Conservation (phyloP, 2,113 vertebrate genomes). For the Agelaius tricolor region DNA sequence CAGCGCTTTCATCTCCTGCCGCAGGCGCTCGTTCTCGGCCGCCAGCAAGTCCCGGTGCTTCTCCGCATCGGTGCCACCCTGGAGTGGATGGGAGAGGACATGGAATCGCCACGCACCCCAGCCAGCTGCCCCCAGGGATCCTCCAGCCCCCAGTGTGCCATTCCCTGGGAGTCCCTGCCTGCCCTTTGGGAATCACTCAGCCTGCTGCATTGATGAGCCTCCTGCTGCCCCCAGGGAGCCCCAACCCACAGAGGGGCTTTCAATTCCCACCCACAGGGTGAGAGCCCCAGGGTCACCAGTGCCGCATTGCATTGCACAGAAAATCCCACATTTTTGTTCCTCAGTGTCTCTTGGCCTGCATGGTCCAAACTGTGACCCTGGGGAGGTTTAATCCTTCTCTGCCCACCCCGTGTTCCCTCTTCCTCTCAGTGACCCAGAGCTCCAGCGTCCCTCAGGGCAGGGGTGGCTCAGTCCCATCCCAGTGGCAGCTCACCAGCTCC, state of each 20-base stretch:
- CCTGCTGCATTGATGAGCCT: fast-evolving
- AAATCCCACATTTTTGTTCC: neutral
- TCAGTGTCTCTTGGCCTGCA: fast-evolving
- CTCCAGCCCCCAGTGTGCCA: neutral
- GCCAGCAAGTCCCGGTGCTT: conserved; percentile 91
- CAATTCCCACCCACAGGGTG: fast-evolving
- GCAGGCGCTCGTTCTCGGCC: conserved; percentile 88
- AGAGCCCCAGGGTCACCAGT: fast-evolving
- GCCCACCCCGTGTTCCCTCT: fast-evolving
- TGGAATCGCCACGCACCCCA: fast-evolving
- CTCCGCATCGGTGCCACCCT: conserved; percentile 91
- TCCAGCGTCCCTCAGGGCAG: fast-evolving
- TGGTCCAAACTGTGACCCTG: neutral
- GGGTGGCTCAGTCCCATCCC: neutral
- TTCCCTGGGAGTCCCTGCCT: neutral
- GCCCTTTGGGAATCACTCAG: neutral
- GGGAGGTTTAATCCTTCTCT: neutral
- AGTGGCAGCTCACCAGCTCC: conserved; percentile 79
- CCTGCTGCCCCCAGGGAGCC: neutral
- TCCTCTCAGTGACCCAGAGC: neutral
- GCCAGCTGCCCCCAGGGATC: neutral
- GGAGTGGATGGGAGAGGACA: neutral
- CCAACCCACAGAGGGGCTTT: neutral
- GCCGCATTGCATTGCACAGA: fast-evolving
- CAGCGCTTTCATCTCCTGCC: conserved; percentile 83